Conservation (phyloP, 2,113 vertebrate genomes). For the Paramormyrops kingsleyae region DNA sequence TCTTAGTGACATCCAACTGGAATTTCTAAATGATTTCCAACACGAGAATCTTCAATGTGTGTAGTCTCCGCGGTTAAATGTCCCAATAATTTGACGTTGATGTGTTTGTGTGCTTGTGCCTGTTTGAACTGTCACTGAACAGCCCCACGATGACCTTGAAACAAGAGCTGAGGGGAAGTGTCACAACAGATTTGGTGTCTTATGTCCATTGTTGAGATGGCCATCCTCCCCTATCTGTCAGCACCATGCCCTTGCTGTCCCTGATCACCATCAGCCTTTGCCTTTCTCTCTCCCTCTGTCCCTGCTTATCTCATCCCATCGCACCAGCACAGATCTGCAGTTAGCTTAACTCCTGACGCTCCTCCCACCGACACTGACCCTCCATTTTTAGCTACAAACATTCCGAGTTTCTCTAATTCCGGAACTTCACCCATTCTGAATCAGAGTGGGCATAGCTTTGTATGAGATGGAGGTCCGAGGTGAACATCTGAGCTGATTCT, state of each 20-base stretch:
- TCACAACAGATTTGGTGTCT: constrained; percentile 65
- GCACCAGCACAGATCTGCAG: background rate
- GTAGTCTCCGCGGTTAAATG: background rate
- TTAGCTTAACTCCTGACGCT: background rate
- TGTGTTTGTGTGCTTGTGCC: constrained; percentile 3
- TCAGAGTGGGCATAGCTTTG: background rate
- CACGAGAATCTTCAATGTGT: background rate
- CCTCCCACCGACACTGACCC: background rate
- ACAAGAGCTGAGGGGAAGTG: constrained; percentile 58
- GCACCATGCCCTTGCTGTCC: constrained; percentile 47
- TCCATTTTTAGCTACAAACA: background rate
- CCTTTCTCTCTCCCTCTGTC: constrained; percentile 21
- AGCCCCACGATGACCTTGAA: constrained; percentile 57
- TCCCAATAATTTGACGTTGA: background rate
- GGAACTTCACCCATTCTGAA: background rate
- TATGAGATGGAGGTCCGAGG: background rate
- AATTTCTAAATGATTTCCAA: background rate
- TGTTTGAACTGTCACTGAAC: constrained; percentile 38
- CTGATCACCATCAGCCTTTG: constrained; percentile 51
- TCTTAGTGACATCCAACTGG: background rate
- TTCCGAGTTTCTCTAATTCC: background rate
- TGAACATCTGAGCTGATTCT: background rate
- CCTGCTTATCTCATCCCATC: background rate
- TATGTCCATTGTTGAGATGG: constrained; percentile 50
- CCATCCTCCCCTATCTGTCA: constrained; percentile 63